phyloP scores from a whole-genome alignment of 2,888 invertebrate species.

The Gisinianus flammeolus region DNA sequence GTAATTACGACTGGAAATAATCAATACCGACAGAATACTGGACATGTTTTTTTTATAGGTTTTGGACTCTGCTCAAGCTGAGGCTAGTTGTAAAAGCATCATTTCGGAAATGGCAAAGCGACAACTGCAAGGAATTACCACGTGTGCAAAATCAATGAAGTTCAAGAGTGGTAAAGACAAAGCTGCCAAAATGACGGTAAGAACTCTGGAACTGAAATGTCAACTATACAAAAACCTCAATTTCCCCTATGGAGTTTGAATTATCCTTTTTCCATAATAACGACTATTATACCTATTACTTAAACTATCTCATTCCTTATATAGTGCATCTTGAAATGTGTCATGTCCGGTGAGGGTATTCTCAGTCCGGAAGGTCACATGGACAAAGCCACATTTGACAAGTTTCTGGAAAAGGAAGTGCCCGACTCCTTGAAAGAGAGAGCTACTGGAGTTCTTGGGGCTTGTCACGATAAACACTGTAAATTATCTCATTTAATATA shows the following conservation, averaged over 20 bases:
- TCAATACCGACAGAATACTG: no score
- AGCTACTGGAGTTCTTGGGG: slow-evolving; percentile 4
- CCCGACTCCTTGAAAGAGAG: slow-evolving; percentile 23
- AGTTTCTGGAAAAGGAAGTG: slow-evolving; percentile 29
- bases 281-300: not conserved
- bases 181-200: slow-evolving; percentile 34
- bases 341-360: slow-evolving; percentile 48
- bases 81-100: slow-evolving; percentile 31
- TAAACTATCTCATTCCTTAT: not conserved
- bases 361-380: slow-evolving; percentile 36
- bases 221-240: no score
- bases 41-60: no score
- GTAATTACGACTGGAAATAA: no score
- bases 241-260: no score
- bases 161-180: slow-evolving; percentile 41
- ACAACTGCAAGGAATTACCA: slow-evolving; percentile 36
- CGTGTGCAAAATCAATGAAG: slow-evolving; percentile 36
- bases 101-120: slow-evolving; percentile 34
- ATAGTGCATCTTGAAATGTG: slow-evolving; percentile 56
- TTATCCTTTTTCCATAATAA: not conserved
- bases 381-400: slow-evolving; percentile 18
- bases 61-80: not conserved
- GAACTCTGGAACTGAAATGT: not conserved
- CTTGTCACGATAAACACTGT: slow-evolving; percentile 29
- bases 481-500: not conserved